Evolutionary conservation across 2,888 invertebrate genomes (phyloP).

Genomic region (Acronicta leporina): DNA sequence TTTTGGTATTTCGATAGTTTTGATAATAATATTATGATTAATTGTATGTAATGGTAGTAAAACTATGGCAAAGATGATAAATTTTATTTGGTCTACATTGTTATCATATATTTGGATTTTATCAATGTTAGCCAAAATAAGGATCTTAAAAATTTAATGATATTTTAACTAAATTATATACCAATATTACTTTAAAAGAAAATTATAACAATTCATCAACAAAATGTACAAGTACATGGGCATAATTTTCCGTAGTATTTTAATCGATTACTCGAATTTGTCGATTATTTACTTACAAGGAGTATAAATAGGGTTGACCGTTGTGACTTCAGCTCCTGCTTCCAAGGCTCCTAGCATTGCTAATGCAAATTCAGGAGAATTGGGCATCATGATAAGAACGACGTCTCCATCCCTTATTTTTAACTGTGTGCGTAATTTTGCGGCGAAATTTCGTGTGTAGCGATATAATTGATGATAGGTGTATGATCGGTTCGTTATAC

Average conservation of each 20-base stretch:
- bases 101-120: too few relatives aligned
- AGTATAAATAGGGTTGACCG: constrained; percentile 92
- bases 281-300: constrained; percentile 75
- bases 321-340: constrained; percentile 91
- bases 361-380: constrained; percentile 91
- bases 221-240: too few relatives aligned
- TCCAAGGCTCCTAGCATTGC: constrained; percentile 90
- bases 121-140: too few relatives aligned
- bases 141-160: too few relatives aligned
- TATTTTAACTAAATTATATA: too few relatives aligned
- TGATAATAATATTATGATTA: neutral
- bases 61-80: neutral
- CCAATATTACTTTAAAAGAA: too few relatives aligned
- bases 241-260: too few relatives aligned
- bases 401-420: constrained; percentile 90
- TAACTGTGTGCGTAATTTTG: constrained; percentile 89
- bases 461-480: constrained; percentile 91
- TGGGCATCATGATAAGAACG: constrained; percentile 91
- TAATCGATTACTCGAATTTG: too few relatives aligned
- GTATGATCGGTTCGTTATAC: constrained; percentile 90
- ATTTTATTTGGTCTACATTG: neutral
- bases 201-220: too few relatives aligned
- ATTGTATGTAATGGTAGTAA: neutral
- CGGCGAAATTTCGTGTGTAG: constrained; percentile 89
- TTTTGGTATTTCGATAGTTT: neutral